phyloP scores from a whole-genome alignment of 2,113 vertebrate species.

The Dromas ardeola region DNA sequence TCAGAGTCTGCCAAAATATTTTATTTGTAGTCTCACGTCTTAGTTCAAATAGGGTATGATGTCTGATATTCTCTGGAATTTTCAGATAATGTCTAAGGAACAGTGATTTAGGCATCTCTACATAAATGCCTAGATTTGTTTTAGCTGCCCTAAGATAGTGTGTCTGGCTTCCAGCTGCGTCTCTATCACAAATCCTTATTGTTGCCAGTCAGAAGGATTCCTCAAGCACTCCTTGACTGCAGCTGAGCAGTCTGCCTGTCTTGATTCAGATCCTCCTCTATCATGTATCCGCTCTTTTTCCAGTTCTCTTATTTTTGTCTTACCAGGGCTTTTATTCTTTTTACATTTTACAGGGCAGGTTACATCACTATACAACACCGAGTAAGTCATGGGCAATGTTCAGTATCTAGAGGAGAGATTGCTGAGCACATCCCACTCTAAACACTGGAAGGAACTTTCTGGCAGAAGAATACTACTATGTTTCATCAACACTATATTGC shows the following conservation, averaged over 20 bases:
- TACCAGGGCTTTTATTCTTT: not conserved
- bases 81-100: not conserved
- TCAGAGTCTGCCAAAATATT: not conserved
- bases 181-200: not conserved
- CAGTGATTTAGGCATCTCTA: not conserved
- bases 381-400: not conserved
- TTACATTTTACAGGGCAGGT: not conserved
- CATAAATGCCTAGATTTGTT: not conserved
- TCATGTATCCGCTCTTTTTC: not conserved
- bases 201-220: not conserved
- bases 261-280: not conserved
- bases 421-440: not conserved
- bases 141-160: not conserved
- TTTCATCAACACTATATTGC: not conserved
- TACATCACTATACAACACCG: not conserved
- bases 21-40: not conserved
- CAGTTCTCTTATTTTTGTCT: accelerated
- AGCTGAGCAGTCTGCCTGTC: not conserved
- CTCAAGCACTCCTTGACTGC: not conserved
- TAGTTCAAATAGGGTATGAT: not conserved
- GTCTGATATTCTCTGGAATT: not conserved
- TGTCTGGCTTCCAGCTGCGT: not conserved
- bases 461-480: not conserved
- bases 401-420: not conserved
- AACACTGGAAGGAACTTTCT: not conserved